These are phyloP conservation scores for Aphodius granarius DNA, from an alignment of 2,888 invertebrate genomes.

Conservation along the genomic window DNA sequence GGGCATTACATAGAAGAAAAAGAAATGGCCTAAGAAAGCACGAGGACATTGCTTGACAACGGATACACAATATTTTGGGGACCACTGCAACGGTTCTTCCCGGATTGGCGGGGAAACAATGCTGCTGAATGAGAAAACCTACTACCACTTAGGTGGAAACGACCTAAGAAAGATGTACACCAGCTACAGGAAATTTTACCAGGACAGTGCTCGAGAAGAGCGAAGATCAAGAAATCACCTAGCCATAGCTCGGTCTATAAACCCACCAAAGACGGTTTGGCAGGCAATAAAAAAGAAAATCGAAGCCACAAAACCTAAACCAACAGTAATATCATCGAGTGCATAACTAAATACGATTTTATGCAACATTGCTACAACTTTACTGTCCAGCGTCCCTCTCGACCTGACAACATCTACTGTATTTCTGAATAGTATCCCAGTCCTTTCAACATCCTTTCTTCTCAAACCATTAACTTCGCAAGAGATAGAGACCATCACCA, in stretches of 20 bases:
- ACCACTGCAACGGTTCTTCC: neutral
- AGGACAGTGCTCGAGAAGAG: neutral
- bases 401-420: neutral
- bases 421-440: neutral
- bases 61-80: neutral
- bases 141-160: neutral
- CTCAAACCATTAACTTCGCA: neutral
- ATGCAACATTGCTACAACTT: neutral
- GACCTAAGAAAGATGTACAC: neutral
- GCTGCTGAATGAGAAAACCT: neutral
- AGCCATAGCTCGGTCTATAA: neutral
- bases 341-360: neutral
- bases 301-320: neutral
- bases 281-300: neutral
- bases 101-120: neutral
- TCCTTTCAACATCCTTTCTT: neutral
- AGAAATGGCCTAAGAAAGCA: too few relatives aligned
- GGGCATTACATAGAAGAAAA: too few relatives aligned
- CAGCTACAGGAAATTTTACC: neutral
- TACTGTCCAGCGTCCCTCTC: neutral
- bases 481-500: neutral
- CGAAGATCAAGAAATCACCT: neutral
- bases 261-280: neutral
- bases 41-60: neutral
- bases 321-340: neutral